Evolutionary conservation across 2,797 vertebrate genomes (phyloP).

Genomic region (Sebastes variabilis): DNA sequence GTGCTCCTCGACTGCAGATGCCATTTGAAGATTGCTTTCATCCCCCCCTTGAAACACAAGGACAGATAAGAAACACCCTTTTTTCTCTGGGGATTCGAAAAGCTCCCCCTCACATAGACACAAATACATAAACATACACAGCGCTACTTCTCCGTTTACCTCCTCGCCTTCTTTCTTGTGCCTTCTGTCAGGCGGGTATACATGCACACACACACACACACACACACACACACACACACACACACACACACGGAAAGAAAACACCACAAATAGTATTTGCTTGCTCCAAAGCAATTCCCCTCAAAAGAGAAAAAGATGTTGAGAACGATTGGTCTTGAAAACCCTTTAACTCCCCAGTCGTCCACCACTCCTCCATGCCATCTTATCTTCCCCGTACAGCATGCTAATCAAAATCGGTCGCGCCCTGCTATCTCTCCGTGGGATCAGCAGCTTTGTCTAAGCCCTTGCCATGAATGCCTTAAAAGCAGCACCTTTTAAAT

Average conservation of each 20-base stretch:
- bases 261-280: conserved; percentile 60
- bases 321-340: conserved; percentile 58
- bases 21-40: conserved; percentile 77
- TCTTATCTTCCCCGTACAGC: conserved; percentile 75
- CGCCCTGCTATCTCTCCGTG: conserved; percentile 40
- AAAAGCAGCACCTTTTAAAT: conserved; percentile 55
- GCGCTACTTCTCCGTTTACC: conserved; percentile 19
- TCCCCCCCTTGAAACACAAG: conserved; percentile 66
- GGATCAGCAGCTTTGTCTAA: conserved; percentile 70
- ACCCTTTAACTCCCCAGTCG: conserved; percentile 53
- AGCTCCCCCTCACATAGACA: conserved; percentile 13
- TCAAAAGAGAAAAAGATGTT: conserved; percentile 56
- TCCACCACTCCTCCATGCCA: conserved; percentile 44
- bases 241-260: conserved; percentile 23
- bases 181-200: conserved; percentile 3
- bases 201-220: background rate
- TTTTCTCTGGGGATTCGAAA: conserved; percentile 46
- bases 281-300: conserved; percentile 55
- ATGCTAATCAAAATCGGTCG: conserved; percentile 72
- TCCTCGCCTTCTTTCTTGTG: conserved; percentile 4
- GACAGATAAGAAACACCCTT: conserved; percentile 67
- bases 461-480: conserved; percentile 48
- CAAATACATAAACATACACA: conserved; percentile 17
- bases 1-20: conserved; percentile 68
- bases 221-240: background rate